Evolutionary conservation across 2,113 vertebrate species (phyloP).

Genomic region (Echinops telfairi): DNA sequence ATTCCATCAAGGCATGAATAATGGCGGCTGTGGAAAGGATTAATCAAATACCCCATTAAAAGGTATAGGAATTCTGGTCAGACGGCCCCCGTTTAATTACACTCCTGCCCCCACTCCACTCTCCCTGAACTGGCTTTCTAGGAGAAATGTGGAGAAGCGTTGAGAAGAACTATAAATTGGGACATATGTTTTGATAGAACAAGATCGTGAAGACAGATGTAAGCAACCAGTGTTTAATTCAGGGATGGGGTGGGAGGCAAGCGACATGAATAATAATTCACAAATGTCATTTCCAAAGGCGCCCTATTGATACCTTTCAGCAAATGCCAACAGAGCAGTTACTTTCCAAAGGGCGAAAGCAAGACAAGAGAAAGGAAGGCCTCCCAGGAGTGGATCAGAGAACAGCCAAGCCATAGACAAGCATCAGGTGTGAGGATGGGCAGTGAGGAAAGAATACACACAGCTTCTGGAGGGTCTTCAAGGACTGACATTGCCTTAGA

Average conservation of each 20-base stretch:
- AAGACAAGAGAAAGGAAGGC: slow-evolving; percentile 78
- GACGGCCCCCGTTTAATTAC: slow-evolving; percentile 77
- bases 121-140: slow-evolving; percentile 52
- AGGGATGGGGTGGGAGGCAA: neutral
- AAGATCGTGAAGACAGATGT: slow-evolving; percentile 72
- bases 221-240: slow-evolving; percentile 68
- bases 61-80: slow-evolving; percentile 74
- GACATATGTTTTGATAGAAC: slow-evolving; percentile 69
- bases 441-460: slow-evolving; percentile 52
- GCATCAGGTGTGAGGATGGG: slow-evolving; percentile 65
- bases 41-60: slow-evolving; percentile 77
- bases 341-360: slow-evolving; percentile 82
- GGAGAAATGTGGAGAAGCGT: slow-evolving; percentile 65
- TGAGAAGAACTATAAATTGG: slow-evolving; percentile 72
- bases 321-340: slow-evolving; percentile 83
- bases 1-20: slow-evolving; percentile 66
- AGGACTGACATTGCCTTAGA: slow-evolving; percentile 59
- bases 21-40: slow-evolving; percentile 77
- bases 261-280: slow-evolving; percentile 71
- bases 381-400: slow-evolving; percentile 65
- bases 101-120: slow-evolving; percentile 55
- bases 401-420: slow-evolving; percentile 68
- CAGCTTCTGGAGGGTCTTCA: slow-evolving; percentile 53
- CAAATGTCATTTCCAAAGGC: slow-evolving; percentile 77
- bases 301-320: slow-evolving; percentile 77